Base-by-base conservation (phyloP, 2,113 vertebrate genomes). In the Callithrix jacchus region DNA sequence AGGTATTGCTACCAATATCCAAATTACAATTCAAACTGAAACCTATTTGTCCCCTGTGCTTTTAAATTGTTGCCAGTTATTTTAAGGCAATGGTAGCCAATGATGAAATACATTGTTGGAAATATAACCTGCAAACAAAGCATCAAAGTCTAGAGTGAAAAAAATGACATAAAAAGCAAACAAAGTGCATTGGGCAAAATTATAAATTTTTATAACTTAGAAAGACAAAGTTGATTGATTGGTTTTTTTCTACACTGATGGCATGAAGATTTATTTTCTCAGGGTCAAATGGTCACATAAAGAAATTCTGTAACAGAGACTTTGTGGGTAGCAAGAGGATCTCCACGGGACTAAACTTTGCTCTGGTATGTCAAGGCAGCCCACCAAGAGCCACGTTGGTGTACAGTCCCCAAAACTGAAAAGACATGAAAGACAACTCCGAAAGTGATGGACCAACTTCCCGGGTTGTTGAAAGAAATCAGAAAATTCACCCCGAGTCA, bases 41-140 rank as follows among this genome's bases (percentile, higher is more conserved):
- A 81, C 35, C 45, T 89, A 7, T 35, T n/a, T 86, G 45, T 93
- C 8, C 30, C 32, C 47, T 45, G 47, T 42, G 16, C 74, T 87
- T 95, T 84, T 27, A 73, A 66, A 74, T n/a, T 20, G 14, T 87
- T 54, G 42, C 54, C 49, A 32, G 30, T 66, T 87, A 90, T 84
- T 86, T 93, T 68, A 89, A 91, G n/a, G 49, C 61, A 73, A 0
- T 2, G 18, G 37, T 40, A 87, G 16, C 30, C 17, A 37, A 16
- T 30, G 64, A 68, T 77, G 49, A 83, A 71, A 56, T 42, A 71
- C 1, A 5, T 84, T 87, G 21, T 83, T 87, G 58, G 81, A 84
- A 83, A 42, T 58, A 66, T 6, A 88, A 54, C 35, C 52, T 87
- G 32, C 68, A 79, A 87, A 42, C 18, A 87, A 80, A 82, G 20